These are phyloP conservation scores for Champsocephalus esox DNA, from an alignment of 2,797 vertebrate species.

Conservation along the genomic window DNA sequence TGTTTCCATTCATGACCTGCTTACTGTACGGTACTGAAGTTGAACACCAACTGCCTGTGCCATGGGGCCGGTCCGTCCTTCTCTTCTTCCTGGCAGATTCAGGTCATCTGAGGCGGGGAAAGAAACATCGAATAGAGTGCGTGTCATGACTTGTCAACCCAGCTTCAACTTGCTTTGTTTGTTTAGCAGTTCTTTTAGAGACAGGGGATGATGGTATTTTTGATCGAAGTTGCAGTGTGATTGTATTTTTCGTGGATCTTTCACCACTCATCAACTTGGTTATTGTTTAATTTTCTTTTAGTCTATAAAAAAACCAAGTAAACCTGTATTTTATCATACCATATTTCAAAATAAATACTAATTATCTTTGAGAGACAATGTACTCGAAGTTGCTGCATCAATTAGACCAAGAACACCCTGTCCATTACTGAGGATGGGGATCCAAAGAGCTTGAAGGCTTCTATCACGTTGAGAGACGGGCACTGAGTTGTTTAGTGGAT, in stretches of 20 bases:
- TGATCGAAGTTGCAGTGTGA: neutral
- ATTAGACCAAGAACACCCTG: neutral
- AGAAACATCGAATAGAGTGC: too few species aligned
- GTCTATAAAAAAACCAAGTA: neutral
- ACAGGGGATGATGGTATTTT: neutral
- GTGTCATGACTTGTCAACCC: neutral
- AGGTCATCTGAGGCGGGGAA: constrained; percentile 26
- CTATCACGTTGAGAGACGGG: constrained; percentile 1
- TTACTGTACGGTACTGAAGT: constrained; percentile 9
- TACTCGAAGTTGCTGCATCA: neutral
- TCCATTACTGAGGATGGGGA: neutral
- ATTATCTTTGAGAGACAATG: neutral
- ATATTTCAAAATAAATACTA: neutral
- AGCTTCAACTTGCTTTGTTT: constrained; percentile 70
- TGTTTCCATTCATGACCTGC: constrained; percentile 21
- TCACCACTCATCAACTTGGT: neutral
- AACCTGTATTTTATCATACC: neutral
- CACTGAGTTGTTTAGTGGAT: neutral
- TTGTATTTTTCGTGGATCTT: neutral
- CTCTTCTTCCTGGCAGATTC: constrained; percentile 82
- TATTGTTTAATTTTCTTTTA: neutral
- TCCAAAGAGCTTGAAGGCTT: neutral
- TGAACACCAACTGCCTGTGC: constrained; percentile 10
- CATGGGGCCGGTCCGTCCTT: constrained; percentile 54
- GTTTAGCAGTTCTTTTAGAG: neutral